These are phyloP conservation scores for Falcunculus frontatus DNA, from an alignment of 2,113 vertebrate species.

Conservation along the genomic window DNA sequence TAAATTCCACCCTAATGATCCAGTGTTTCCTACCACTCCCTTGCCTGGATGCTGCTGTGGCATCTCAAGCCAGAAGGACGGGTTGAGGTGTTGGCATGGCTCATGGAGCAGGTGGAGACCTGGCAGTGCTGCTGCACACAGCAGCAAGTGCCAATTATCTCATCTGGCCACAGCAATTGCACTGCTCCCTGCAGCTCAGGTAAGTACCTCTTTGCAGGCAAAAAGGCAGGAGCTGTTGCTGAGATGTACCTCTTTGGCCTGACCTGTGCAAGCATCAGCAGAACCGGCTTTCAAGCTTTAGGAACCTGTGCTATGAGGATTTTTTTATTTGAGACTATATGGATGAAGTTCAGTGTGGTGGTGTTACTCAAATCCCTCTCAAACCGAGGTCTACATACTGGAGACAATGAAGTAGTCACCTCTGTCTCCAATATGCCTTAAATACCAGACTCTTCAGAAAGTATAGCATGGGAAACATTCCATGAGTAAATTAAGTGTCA, in stretches of 20 bases:
- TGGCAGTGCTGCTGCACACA: background rate
- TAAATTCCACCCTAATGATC: conserved; percentile 36
- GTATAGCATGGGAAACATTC: background rate
- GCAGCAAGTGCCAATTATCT: conserved; percentile 10
- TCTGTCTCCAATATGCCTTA: background rate
- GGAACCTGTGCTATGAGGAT: background rate
- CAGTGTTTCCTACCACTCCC: conserved; percentile 13
- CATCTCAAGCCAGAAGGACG: conserved; percentile 42
- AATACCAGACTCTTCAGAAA: background rate
- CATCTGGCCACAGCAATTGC: background rate
- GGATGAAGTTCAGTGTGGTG: background rate
- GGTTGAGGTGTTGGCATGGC: conserved; percentile 13
- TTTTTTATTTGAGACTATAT: background rate
- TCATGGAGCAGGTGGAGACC: background rate
- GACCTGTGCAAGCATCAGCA: background rate
- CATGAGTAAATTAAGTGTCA: background rate
- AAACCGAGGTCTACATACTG: background rate
- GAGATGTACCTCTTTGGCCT: background rate
- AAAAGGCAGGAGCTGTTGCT: background rate
- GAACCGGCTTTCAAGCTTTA: background rate
- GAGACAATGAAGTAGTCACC: background rate
- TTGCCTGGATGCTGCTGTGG: background rate
- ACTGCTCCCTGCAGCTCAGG: background rate
- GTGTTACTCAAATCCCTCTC: background rate
- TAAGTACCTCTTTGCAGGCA: background rate